Conservation (phyloP, 2,797 vertebrate genomes). For the Adelosebastes latens region DNA sequence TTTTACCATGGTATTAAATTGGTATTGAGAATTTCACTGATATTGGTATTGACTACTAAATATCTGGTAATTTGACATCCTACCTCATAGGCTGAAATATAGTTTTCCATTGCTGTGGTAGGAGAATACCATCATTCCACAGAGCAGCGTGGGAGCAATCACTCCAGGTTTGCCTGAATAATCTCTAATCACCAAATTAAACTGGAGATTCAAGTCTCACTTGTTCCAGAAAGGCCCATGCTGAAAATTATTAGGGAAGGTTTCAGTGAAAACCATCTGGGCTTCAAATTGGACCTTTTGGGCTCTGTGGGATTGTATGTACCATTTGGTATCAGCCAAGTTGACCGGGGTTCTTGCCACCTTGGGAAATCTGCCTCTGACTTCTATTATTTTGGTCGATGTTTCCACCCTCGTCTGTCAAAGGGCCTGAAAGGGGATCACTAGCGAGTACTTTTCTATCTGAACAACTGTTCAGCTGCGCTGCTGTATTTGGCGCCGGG, state of each 20-base stretch:
- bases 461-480: constrained; percentile 9
- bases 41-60: too few relatives aligned
- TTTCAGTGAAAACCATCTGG: constrained; percentile 46
- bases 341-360: constrained; percentile 38
- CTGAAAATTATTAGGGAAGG: constrained; percentile 38
- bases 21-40: too few relatives aligned
- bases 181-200: constrained; percentile 55
- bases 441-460: constrained; percentile 23
- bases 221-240: constrained; percentile 10
- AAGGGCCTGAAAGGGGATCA: constrained; percentile 33
- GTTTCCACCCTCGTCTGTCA: constrained; percentile 35
- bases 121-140: constrained; percentile 21
- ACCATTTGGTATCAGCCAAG: constrained; percentile 31
- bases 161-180: constrained; percentile 45
- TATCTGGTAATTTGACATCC: too few relatives aligned
- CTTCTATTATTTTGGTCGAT: constrained; percentile 52
- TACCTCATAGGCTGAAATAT: neutral
- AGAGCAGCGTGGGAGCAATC: constrained; percentile 23
- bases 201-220: constrained; percentile 20
- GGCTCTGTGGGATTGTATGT: constrained; percentile 17
- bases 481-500: constrained; percentile 17
- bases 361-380: constrained; percentile 61
- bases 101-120: neutral
- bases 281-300: constrained; percentile 51
- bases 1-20: too few relatives aligned